Base-by-base conservation (phyloP, 2,113 vertebrate genomes). In the Halichoeres trimaculatus region DNA sequence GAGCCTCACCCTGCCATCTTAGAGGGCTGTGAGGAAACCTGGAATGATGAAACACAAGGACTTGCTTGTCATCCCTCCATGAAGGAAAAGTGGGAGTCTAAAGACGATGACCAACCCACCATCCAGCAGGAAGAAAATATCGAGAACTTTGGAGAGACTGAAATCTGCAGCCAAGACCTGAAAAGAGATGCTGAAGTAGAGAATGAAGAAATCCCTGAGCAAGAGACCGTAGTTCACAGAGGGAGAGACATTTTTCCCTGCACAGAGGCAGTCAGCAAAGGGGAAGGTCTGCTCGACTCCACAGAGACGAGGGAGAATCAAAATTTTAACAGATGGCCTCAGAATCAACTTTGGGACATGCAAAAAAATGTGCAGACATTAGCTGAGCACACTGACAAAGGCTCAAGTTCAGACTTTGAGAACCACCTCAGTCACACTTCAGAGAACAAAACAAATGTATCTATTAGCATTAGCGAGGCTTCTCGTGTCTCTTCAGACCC, bases 51-150 rank as follows among this genome's bases (percentile, higher is more conserved):
- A 55, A 84, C 51, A 30, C 86, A 88, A 80, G 85, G 86, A 43
- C 35, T 64, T 1, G 43, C 13, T 5, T 24, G 41, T 51, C 58
- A 76, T 30, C 23, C 65, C 11, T 12, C 19, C 16, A 2, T 26
- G 16, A 70, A 84, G 24, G 64, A 38, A 76, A 54, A 13, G 12
- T 72, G 51, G 48, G 53, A 78, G 57, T 35, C 65, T 2, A 59
- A 75, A 61, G 72, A 40, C 14, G 14, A 73, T 52, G 58, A 45
- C 30, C 74, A 81, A 17, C 70, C 71, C 24, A 30, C 17, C n/a
- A 12, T 22, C 24, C 63, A 91, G 64, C 94, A 94, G 61, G 92
- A 93, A 43, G 93, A 94, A 84, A 94, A 94, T 54, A 41, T 86
- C 14, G 92, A 94, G 61, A 90, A 87, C 68, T 71, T 87, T 2